Evolutionary conservation across 2,113 vertebrate species (phyloP).

Genomic region (Promerops cafer): DNA sequence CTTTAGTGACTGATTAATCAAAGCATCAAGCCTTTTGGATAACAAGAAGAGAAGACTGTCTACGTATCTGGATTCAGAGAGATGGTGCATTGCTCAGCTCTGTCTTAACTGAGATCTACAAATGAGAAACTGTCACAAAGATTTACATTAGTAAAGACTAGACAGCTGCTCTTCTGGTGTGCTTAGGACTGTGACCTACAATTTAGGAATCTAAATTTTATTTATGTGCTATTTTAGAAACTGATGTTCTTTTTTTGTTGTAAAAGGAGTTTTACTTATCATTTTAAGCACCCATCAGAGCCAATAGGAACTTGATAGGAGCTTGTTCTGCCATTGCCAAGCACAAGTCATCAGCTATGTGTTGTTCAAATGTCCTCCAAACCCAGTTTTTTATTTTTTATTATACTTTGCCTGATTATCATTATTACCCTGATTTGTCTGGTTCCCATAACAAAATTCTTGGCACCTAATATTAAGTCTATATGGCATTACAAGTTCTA

Average conservation of each 20-base stretch:
- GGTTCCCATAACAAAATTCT: neutral
- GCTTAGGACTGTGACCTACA: neutral
- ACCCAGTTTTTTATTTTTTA: neutral
- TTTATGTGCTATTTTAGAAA: neutral
- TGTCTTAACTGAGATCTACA: neutral
- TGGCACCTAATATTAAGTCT: neutral
- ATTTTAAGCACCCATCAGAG: neutral
- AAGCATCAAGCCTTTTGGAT: neutral
- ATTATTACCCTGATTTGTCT: neutral
- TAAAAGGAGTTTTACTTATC: neutral
- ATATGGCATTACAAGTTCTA: neutral
- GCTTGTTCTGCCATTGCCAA: neutral
- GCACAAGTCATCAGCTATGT: neutral
- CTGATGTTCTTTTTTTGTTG: neutral
- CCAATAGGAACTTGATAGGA: neutral
- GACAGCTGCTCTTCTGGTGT: neutral
- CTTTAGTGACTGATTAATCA: neutral
- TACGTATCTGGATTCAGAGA: neutral
- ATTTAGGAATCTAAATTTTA: neutral
- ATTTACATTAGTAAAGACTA: neutral
- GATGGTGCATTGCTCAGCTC: neutral
- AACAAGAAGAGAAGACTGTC: neutral
- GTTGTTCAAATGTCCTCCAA: neutral
- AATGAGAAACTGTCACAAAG: neutral
- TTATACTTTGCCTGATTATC: neutral